These are phyloP conservation scores for Amblyjoppa fuscipennis DNA, from an alignment of 2,888 invertebrate genomes.

Conservation along the genomic window DNA sequence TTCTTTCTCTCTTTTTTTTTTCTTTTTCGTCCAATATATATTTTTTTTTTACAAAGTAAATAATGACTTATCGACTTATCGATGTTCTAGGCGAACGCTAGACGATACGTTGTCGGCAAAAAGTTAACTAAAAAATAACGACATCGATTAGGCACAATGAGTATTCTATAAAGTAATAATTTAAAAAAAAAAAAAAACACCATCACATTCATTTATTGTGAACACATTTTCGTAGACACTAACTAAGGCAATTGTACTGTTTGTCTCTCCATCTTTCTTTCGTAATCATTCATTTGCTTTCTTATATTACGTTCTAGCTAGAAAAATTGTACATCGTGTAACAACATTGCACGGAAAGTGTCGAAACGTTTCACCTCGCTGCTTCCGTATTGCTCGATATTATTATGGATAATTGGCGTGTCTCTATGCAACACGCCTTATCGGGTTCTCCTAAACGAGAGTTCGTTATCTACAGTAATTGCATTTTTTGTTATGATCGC, in stretches of 20 bases:
- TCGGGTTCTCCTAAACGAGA: not conserved
- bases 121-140: not conserved
- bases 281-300: conserved; percentile 34
- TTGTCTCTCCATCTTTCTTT: not conserved
- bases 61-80: conserved; percentile 17
- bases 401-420: conserved; percentile 25
- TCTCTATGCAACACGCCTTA: conserved; percentile 20
- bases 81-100: conserved; percentile 13
- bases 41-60: conserved; percentile 52
- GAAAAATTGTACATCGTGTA: conserved; percentile 8
- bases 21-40: conserved; percentile 36
- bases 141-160: conserved; percentile 53
- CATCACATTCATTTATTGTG: conserved; percentile 66
- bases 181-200: conserved; percentile 59
- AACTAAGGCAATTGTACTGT: conserved; percentile 63
- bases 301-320: conserved; percentile 3
- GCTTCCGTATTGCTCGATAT: conserved; percentile 26
- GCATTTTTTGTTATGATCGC: conserved; percentile 27
- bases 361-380: not conserved
- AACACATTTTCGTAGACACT: conserved; percentile 66
- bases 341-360: conserved; percentile 22
- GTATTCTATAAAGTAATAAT: conserved; percentile 54
- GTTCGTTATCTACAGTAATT: conserved; percentile 6
- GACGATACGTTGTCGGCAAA: not conserved
- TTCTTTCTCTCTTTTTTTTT: not conserved